Conservation (phyloP, 2,888 invertebrate species). For the Cerastoderma edule region DNA sequence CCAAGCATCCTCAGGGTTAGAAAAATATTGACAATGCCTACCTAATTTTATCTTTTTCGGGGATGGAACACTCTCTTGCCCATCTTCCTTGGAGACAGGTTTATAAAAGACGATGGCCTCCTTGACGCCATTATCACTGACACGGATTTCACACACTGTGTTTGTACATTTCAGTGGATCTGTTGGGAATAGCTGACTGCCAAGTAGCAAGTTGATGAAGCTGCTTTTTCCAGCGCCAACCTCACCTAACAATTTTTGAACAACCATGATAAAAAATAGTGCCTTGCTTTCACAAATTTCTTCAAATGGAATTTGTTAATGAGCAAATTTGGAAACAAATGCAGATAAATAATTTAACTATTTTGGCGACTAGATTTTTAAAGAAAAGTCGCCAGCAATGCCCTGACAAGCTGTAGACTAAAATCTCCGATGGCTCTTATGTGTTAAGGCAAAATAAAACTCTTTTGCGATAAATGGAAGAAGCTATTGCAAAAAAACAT, state of each 20-base stretch:
- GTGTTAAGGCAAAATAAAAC: too few species aligned
- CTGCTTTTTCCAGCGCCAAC: constrained; percentile 78
- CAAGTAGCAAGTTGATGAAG: constrained; percentile 76
- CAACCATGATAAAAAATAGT: background rate
- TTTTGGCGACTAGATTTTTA: background rate
- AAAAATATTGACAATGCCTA: too few species aligned
- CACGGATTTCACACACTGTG: constrained; percentile 72
- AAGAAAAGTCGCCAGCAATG: background rate
- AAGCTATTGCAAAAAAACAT: too few species aligned
- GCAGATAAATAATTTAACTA: background rate
- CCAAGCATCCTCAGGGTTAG: too few species aligned
- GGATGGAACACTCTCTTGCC: constrained; percentile 56
- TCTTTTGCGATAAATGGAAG: too few species aligned
- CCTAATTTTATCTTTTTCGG: constrained; percentile 41
- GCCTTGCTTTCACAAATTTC: too few species aligned
- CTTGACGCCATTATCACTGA: constrained; percentile 51
- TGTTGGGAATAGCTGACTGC: constrained; percentile 70
- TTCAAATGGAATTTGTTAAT: too few species aligned
- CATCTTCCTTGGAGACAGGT: constrained; percentile 27
- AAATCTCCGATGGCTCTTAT: too few species aligned
- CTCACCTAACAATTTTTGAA: constrained; percentile 64
- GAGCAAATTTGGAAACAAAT: background rate
- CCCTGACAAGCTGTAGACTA: too few species aligned
- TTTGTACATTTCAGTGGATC: constrained; percentile 68
- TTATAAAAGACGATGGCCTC: constrained; percentile 54